Conservation (phyloP, 2,113 vertebrate genomes). For the Tretioscincus oriximinensis region DNA sequence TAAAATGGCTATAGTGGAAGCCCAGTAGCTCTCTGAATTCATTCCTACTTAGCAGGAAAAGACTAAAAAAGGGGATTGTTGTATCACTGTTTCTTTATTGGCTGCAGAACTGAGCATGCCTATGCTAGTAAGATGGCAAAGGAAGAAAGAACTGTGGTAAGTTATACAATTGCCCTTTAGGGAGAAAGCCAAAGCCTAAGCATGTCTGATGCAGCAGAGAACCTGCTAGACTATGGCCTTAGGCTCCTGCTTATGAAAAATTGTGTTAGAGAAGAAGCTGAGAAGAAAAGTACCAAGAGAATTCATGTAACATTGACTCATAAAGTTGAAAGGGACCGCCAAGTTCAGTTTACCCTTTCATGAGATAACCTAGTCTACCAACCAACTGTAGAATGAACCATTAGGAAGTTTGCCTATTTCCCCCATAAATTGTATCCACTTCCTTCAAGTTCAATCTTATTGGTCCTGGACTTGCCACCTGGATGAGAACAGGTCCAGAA, state of each 20-base stretch:
- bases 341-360: no score
- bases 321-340: no score
- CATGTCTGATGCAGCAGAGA: rapidly evolving
- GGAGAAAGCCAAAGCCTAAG: background rate
- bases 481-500: no score
- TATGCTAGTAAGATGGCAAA: background rate
- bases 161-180: background rate
- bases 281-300: background rate
- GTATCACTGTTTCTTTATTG: background rate
- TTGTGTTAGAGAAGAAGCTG: background rate
- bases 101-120: background rate
- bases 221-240: background rate
- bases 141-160: rapidly evolving
- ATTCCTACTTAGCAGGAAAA: background rate
- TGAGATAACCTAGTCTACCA: no score
- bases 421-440: no score
- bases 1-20: background rate
- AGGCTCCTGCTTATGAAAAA: background rate
- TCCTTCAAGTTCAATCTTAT: no score
- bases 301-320: background rate
- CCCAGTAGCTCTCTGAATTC: background rate
- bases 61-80: background rate
- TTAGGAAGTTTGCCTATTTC: no score
- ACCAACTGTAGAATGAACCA: no score
- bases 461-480: no score